Evolutionary conservation across 2,797 vertebrate genomes (phyloP).

Genomic region (Spheniscus humboldti): DNA sequence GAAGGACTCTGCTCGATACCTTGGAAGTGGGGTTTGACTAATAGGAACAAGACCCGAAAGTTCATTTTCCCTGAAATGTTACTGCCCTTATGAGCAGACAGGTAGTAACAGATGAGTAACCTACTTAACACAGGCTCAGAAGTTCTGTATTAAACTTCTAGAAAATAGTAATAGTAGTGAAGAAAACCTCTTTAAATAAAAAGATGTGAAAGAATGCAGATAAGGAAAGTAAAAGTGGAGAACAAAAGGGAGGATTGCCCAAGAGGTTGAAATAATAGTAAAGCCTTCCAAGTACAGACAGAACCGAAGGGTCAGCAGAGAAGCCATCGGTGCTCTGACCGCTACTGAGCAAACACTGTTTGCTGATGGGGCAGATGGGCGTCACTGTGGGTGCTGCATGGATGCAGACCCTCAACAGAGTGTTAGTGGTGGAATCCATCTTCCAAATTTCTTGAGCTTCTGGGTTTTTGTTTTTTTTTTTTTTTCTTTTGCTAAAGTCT

Average conservation of each 20-base stretch:
- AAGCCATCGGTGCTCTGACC: not conserved
- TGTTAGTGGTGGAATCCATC: not conserved
- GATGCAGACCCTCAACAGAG: not conserved
- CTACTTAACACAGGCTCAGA: slow-evolving; percentile 32
- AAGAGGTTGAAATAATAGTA: slow-evolving; percentile 3
- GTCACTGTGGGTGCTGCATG: not conserved
- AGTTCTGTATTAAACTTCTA: not conserved
- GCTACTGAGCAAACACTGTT: not conserved
- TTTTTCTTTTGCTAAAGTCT: not conserved
- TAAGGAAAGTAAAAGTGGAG: slow-evolving; percentile 26
- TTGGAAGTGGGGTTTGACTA: not conserved
- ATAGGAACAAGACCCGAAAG: not conserved
- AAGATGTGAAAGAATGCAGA: slow-evolving; percentile 39
- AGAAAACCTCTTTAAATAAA: slow-evolving; percentile 44
- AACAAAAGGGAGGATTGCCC: slow-evolving; percentile 37
- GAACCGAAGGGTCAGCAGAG: not conserved
- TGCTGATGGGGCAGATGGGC: not conserved
- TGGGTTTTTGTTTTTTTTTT: not conserved
- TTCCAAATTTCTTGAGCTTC: not conserved
- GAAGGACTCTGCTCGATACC: not conserved
- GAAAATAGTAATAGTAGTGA: slow-evolving; percentile 7
- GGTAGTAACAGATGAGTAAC: slow-evolving; percentile 24
- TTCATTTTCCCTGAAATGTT: slow-evolving; percentile 50
- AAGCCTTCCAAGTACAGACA: not conserved
- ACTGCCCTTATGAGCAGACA: not conserved